Evolutionary conservation across 2,113 vertebrate genomes (phyloP), one percentile per base, ranked within the genome.

Genomic region (Aramus guarauna): DNA sequence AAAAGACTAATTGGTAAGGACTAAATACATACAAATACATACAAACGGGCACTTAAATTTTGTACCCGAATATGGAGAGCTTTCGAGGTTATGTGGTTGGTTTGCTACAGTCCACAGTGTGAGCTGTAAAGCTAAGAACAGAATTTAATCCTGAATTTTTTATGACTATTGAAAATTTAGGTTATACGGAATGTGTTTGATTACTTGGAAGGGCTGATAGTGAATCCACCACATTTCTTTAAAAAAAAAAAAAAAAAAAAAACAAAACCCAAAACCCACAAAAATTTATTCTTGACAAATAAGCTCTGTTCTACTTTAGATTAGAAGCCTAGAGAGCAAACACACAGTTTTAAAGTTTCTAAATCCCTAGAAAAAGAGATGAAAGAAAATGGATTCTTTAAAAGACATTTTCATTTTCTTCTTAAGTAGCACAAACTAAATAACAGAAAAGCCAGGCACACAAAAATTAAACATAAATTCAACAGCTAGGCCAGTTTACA

Each of bases 401-500:
- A 69, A 73, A 73, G 41, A 36, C 2, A 3, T 71, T 76, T 59
- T 76, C 1, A 24, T 86, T 92, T 94, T 89, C 41, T 82, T 85
- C 32, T 45, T 18, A 32, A 87, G 26, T 26, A 20, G 15, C 16
- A 39, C 29, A 37, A 87, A 85, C 37, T 89, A 92, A 86, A 72
- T 45, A 75, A 59, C 39, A 86, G 86, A 93, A 89, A 80, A 63
- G 11, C 39, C 43, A 77, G 0, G 0, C 74, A 34, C 69, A 53
- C 9, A 64, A 48, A 82, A 93, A 73, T n/a, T 50, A 95, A 85
- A 95, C 29, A 8, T 45, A 93, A 90, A 95, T 93, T 93, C 76
- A 94, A 76, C 74, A 95, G 73, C 90, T 94, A 96, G 80, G 43
- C 90, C 81, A 95, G 91, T 90, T 88, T 94, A 89, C 56, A 92